Evolutionary conservation across 2,797 vertebrate species (phyloP).

Genomic region (Lophotriccus pileatus): DNA sequence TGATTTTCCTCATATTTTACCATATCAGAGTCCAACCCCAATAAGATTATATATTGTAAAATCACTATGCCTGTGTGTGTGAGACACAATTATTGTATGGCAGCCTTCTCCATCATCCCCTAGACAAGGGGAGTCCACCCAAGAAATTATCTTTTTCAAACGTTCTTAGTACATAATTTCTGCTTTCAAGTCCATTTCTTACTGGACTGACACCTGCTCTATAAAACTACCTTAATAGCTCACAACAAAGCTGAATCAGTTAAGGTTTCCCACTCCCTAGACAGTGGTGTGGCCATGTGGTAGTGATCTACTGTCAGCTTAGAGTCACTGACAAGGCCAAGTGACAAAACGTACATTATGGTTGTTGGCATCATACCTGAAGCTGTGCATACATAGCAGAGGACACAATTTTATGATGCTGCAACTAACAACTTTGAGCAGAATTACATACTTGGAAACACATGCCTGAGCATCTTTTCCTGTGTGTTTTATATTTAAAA

Average conservation of each 20-base stretch:
- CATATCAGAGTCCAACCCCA: neutral
- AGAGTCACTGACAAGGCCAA: slow-evolving; percentile 15
- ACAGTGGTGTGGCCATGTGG: neutral
- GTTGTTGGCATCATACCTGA: neutral
- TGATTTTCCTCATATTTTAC: neutral
- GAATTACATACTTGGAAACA: neutral
- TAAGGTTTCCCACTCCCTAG: neutral
- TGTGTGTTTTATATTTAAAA: neutral
- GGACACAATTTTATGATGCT: neutral
- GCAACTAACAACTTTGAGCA: neutral
- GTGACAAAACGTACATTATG: neutral
- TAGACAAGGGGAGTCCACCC: neutral
- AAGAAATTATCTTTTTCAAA: neutral
- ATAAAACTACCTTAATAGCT: neutral
- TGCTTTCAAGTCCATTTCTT: neutral
- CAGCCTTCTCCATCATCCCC: neutral
- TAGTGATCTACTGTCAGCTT: neutral
- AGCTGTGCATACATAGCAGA: slow-evolving; percentile 1
- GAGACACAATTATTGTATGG: neutral
- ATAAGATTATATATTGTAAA: neutral
- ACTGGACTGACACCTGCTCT: neutral
- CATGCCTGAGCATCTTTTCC: neutral
- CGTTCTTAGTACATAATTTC: neutral
- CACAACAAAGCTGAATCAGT: neutral
- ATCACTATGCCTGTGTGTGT: neutral